Percentiles rank a stretch among this genome's conserved stretches.
Conservation (phyloP, 2,888 invertebrate genomes). For the Branchinecta sandiegonensis region DNA sequence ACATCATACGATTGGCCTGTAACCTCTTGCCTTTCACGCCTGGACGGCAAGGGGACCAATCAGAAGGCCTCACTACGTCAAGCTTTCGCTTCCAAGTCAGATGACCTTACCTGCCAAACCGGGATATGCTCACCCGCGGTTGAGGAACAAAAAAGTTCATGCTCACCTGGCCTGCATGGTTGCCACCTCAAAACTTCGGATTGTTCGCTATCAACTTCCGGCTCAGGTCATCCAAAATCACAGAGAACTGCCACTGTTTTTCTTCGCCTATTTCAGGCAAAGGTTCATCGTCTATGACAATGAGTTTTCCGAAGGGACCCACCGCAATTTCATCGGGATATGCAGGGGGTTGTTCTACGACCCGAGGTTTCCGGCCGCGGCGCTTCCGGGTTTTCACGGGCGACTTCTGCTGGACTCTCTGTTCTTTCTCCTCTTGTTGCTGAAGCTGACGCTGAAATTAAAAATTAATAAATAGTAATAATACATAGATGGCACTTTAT, state of each 20-base stretch:
- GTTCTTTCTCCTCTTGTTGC: neutral
- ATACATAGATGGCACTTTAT: too few relatives aligned
- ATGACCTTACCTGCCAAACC: too few relatives aligned
- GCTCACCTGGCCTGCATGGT: too few relatives aligned
- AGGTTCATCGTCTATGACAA: neutral
- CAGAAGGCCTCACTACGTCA: too few relatives aligned
- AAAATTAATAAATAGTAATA: neutral
- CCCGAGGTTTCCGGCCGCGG: slow-evolving; percentile 6
- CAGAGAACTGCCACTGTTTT: slow-evolving; percentile 14
- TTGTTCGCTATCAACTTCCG: slow-evolving; percentile 4
- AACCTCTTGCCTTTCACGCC: too few relatives aligned
- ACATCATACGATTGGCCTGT: too few relatives aligned
- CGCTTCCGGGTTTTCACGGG: neutral
- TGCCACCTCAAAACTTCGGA: neutral
- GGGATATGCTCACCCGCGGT: too few relatives aligned
- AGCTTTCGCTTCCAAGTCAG: too few relatives aligned
- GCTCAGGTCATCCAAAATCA: slow-evolving; percentile 1
- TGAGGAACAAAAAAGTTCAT: too few relatives aligned
- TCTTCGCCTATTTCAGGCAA: neutral
- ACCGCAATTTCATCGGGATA: slow-evolving; percentile 2
- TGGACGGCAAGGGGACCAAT: too few relatives aligned
- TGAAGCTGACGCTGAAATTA: slow-evolving; percentile 11
- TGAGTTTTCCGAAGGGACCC: neutral
- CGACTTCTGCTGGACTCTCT: neutral
- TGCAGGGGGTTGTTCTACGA: neutral